Percentiles rank a stretch among this genome's conserved stretches.
Evolutionary conservation across 2,888 invertebrate genomes (phyloP).

Genomic region (Polyommatus icarus): DNA sequence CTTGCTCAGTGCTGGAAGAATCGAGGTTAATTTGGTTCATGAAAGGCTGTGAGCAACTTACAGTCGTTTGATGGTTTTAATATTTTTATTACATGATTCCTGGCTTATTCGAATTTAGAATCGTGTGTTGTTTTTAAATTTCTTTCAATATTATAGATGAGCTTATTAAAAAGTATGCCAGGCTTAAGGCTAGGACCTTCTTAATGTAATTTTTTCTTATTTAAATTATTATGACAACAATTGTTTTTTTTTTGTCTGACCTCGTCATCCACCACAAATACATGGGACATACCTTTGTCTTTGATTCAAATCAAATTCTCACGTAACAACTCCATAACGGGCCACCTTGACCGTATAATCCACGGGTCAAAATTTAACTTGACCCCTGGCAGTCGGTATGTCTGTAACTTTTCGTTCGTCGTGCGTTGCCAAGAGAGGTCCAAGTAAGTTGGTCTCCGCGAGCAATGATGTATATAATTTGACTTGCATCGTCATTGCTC

Average conservation of each 20-base stretch:
- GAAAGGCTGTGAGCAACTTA: too few species aligned
- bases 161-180: too few species aligned
- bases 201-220: neutral
- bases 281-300: slow-evolving; percentile 36
- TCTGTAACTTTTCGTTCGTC: neutral
- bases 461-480: slow-evolving; percentile 44
- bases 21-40: too few species aligned
- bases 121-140: too few species aligned
- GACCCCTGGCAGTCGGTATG: neutral
- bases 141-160: too few species aligned
- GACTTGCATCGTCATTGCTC: slow-evolving; percentile 40
- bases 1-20: too few species aligned
- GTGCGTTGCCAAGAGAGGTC: slow-evolving; percentile 35
- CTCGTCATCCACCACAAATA: neutral
- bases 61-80: too few species aligned
- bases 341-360: slow-evolving; percentile 67
- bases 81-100: too few species aligned
- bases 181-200: neutral
- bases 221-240: neutral
- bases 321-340: slow-evolving; percentile 45
- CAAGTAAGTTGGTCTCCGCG: slow-evolving; percentile 36
- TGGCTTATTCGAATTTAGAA: too few species aligned
- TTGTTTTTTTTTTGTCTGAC: slow-evolving; percentile 6
- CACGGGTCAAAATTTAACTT: slow-evolving; percentile 20
- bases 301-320: slow-evolving; percentile 42